phyloP scores from a whole-genome alignment of 2,113 vertebrate species.

The Melanerpes formicivorus region DNA sequence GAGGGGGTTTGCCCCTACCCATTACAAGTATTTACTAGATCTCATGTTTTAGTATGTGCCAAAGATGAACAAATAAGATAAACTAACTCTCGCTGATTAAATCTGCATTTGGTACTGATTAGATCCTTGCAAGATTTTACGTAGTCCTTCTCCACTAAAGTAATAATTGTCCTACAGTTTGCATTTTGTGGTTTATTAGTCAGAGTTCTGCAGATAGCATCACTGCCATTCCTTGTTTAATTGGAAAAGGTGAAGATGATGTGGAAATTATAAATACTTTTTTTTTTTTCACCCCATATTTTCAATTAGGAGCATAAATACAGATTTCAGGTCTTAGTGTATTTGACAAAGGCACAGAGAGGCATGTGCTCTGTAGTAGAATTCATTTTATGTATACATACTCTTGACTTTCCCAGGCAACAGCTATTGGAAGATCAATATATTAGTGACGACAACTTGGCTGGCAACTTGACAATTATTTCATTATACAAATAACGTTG shows the following conservation, averaged over 20 bases:
- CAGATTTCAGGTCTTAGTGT: background rate
- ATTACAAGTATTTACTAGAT: background rate
- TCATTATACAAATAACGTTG: background rate
- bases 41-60: background rate
- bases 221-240: background rate
- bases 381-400: background rate
- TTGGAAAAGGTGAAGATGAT: background rate
- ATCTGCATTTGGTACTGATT: background rate
- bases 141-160: background rate
- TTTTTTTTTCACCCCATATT: background rate
- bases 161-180: background rate
- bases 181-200: background rate
- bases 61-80: constrained; percentile 22
- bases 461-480: background rate
- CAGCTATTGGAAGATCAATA: background rate
- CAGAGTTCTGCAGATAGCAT: background rate
- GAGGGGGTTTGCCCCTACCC: too few species aligned
- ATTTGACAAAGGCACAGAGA: background rate
- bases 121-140: background rate
- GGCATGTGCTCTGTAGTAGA: background rate
- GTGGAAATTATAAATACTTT: background rate
- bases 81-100: background rate
- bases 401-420: background rate
- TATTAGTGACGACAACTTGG: background rate
- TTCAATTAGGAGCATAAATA: background rate